Percentiles rank a stretch among this genome's conserved stretches.
Evolutionary conservation across 2,113 vertebrate species (phyloP).

Genomic region (Tautogolabrus adspersus): DNA sequence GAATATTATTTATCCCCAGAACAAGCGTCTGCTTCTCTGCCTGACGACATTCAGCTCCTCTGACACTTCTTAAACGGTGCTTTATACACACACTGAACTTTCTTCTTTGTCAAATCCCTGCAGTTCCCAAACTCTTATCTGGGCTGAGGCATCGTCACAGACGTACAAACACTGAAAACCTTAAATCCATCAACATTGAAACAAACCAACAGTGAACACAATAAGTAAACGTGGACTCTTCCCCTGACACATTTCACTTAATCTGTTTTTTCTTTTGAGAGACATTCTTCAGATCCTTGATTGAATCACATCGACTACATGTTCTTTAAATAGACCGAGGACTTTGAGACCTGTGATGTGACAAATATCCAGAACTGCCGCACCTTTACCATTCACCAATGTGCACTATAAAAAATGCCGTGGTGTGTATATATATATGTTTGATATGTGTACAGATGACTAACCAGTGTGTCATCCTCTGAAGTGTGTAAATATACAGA

Average conservation of each 20-base stretch:
- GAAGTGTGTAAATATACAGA: conserved; percentile 17
- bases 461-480: not conserved
- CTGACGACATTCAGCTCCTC: no score
- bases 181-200: not conserved
- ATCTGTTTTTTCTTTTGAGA: not conserved
- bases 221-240: not conserved
- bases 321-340: not conserved
- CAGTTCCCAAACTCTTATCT: not conserved
- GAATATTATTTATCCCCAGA: no score
- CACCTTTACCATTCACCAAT: not conserved
- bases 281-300: not conserved
- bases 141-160: not conserved
- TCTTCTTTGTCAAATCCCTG: no score
- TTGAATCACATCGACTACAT: conserved; percentile 3
- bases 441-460: not conserved
- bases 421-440: not conserved
- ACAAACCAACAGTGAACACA: not conserved
- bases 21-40: not conserved
- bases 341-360: not conserved
- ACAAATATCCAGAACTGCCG: not conserved
- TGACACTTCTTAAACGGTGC: no score
- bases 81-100: no score
- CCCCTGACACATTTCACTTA: not conserved
- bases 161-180: conserved; percentile 8
- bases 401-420: not conserved